Evolutionary conservation across 2,113 vertebrate genomes (phyloP).

Genomic region (Elgaria multicarinata): DNA sequence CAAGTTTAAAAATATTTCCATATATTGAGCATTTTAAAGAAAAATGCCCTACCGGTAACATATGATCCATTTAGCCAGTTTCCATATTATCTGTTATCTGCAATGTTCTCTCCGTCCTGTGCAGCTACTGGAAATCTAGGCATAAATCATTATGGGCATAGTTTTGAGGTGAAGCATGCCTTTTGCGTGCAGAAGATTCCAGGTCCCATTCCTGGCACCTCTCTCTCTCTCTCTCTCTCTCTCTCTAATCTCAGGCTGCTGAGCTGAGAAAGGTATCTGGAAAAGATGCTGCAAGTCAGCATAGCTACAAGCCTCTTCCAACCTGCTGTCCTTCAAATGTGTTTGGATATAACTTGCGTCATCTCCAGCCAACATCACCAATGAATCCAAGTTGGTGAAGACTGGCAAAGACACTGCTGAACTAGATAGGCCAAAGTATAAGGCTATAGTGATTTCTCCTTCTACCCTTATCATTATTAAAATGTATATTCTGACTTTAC

Average conservation of each 20-base stretch:
- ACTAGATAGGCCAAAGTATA: neutral
- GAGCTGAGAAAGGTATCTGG: too few species aligned
- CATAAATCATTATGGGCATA: neutral
- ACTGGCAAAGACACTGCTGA: too few species aligned
- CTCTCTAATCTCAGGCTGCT: too few species aligned
- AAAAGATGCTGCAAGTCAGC: too few species aligned
- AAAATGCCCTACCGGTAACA: neutral
- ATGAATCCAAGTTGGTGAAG: too few species aligned
- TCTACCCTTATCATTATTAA: neutral
- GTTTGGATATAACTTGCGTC: too few species aligned
- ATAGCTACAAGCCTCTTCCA: too few species aligned
- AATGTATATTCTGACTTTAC: too few species aligned
- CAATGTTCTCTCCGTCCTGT: neutral
- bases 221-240: too few species aligned
- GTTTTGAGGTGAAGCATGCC: neutral
- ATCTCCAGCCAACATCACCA: too few species aligned
- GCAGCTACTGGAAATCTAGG: neutral
- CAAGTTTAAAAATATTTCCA: slow-evolving; percentile 55
- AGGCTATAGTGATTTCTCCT: neutral
- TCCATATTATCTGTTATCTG: rapidly evolving
- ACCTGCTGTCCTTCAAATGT: too few species aligned
- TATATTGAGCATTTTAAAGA: slow-evolving; percentile 2
- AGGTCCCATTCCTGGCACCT: neutral
- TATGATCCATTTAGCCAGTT: neutral
- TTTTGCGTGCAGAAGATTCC: too few species aligned